Evolutionary conservation across 1,140 invertebrate genomes (phyloP), one percentile per base, ranked within the genome.

Genomic region (Caenorhabditis briggsae): DNA sequence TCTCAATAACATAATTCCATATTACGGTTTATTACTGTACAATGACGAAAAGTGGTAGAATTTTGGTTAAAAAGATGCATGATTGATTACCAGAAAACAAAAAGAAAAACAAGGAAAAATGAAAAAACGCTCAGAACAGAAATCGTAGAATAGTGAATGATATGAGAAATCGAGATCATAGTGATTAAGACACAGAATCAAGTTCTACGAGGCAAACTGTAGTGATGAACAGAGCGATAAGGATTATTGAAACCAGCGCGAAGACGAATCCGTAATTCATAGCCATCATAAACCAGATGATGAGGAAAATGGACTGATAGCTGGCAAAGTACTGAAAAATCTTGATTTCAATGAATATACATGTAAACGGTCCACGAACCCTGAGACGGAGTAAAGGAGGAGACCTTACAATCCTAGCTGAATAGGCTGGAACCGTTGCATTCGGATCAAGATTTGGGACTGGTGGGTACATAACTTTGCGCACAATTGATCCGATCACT

Each of bases 401-500:
- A 18, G 70, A 78, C 50, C 70, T 16, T 2, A 78, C 20, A 23
- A 78, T 53, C 23, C 70, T 50, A 11, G 46, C 70, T 7, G 70
- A 78, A 23, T 78, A 78, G 3, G 70, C 70, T 20, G 70, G 70
- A 53, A 78, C 70, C 50, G 46, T 78, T 9, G 70, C 43, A 23
- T 78, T 78, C n/a, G 70, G 70, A 78, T 78, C 70, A 5, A 11
- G 70, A 78, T 78, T 78, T 25, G 70, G 70, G 1, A 78, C 70
- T 11, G 70, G 70, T 20, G 70, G 70, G 23, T 78, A 78, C 70
- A 78, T 78, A 5, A 78, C 14, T 16, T 78, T 78, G 20, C 70
- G 70, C 20, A 33, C 70, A 23, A 78, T 50, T 43, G 70, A 46
- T 12, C 70, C 70, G 23, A 78, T 43, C 5, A 78, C 70, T 78